phyloP scores from a whole-genome alignment of 2,888 invertebrate genomes.

The Limnephilus rhombicus region DNA sequence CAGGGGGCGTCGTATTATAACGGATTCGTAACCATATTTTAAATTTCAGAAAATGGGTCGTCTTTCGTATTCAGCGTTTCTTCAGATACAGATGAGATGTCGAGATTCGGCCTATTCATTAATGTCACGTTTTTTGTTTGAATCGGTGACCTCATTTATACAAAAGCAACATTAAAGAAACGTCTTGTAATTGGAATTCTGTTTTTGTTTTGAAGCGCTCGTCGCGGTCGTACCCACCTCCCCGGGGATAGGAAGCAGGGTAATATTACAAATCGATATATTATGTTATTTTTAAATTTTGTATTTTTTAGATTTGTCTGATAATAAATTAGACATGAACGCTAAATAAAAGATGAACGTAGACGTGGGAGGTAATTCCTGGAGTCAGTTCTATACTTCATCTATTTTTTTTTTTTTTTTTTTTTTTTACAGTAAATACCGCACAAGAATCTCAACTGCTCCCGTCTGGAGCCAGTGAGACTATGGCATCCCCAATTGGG shows the following conservation, averaged over 20 bases:
- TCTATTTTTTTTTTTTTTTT: too few relatives aligned
- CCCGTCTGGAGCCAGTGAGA: too few relatives aligned
- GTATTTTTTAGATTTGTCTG: background rate
- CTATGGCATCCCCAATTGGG: too few relatives aligned
- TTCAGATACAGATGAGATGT: conserved; percentile 17
- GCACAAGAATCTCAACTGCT: too few relatives aligned
- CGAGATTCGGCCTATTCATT: conserved; percentile 15
- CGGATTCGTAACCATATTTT: conserved; percentile 46
- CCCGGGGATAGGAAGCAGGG: background rate
- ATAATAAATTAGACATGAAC: background rate
- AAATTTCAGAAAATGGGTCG: conserved; percentile 44
- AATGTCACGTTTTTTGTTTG: background rate
- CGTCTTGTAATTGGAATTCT: background rate
- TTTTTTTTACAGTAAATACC: too few relatives aligned
- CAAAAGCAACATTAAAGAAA: background rate
- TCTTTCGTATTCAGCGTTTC: conserved; percentile 9
- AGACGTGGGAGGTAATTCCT: background rate
- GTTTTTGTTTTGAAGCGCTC: background rate
- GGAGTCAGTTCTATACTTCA: background rate
- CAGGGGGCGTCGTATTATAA: conserved; percentile 46
- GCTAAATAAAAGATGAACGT: background rate
- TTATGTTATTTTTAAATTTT: background rate
- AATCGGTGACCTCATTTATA: background rate
- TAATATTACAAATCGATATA: background rate
- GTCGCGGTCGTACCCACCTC: background rate